Base-by-base conservation (phyloP, 2,113 vertebrate genomes). In the Pygoscelis adeliae region DNA sequence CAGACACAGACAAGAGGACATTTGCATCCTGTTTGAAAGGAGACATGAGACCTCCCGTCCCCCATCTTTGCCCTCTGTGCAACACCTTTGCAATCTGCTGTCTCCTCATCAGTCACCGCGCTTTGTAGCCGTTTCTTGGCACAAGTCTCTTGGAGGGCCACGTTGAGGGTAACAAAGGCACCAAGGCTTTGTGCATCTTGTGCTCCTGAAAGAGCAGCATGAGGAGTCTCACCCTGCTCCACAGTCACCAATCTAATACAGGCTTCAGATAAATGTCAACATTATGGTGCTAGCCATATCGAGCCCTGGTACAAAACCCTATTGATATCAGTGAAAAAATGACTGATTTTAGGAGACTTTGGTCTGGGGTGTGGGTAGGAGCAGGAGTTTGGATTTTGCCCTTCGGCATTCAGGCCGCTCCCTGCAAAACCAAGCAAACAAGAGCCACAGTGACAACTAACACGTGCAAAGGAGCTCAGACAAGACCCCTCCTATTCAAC, bases 161-260 rank as follows among this genome's bases (percentile, higher is more conserved):
- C 10, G n/a, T 8, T 63, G 61, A 40, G 63, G n/a, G 4, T 58
- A 62, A 70, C 11, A n/a, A 42, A 61, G 59, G 34, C 34, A 70
- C n/a, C 49, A 5, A 42, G 0, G 2, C 20, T 25, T 12, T 11
- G 38, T 18, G n/a, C 40, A 6, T 32, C 63, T 46, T 1, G 1
- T 53, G 76, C 50, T 81, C 36, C 63, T 47, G 19, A 18, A 44
- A 13, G 16, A 72, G 40, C 27, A 46, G 49, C 8, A 0, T 19
- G 50, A 58, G 55, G 29, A 42, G 14, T 47, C 63, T 80, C 85
- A 80, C 83, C 27, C 77, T 38, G 77, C 88, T 55, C 72, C 55
- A 20, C 40, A 25, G 27, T 4, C 22, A 52, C 40, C n/a, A 26
- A 0, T 9, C 17, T 46, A 25, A 27, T 14, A 9, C 0, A 10